Evolutionary conservation across 2,888 invertebrate genomes (phyloP).

Genomic region (Cantharis lateralis): DNA sequence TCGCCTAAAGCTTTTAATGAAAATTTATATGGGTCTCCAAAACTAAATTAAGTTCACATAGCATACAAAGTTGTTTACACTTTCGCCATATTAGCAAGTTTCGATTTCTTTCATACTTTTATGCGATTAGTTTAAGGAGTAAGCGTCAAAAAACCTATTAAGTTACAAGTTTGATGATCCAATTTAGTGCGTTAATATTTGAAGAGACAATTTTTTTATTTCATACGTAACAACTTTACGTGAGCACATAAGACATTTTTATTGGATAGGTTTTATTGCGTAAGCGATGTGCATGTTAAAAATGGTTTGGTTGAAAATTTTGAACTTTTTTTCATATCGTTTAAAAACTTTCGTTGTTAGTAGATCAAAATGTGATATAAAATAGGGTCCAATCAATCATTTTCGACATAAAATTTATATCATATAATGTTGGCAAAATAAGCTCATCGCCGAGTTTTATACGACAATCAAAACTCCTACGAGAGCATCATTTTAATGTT

Average conservation of each 20-base stretch:
- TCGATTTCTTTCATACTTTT: not conserved
- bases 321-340: not conserved
- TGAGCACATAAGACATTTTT: not conserved
- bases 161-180: not conserved
- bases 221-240: not conserved
- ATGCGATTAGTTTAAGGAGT: not conserved
- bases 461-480: not conserved
- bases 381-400: not conserved
- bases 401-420: not conserved
- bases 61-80: not conserved
- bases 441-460: conserved; percentile 8
- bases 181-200: not conserved
- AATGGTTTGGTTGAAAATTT: not conserved
- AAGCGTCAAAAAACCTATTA: conserved; percentile 2
- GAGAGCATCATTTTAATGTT: not conserved
- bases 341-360: not conserved
- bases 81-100: not conserved
- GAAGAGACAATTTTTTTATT: not conserved
- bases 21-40: not conserved
- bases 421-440: conserved; percentile 1
- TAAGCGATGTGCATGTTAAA: not conserved
- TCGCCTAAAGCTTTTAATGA: not conserved
- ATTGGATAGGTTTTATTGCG: not conserved
- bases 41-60: not conserved
- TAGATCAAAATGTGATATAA: conserved; percentile 1